A percentile compares a stretch with the other conserved stretches of the same genome.
These are phyloP conservation scores for Triplophysa bombifrons DNA, from an alignment of 2,797 vertebrate species.

Conservation along the genomic window DNA sequence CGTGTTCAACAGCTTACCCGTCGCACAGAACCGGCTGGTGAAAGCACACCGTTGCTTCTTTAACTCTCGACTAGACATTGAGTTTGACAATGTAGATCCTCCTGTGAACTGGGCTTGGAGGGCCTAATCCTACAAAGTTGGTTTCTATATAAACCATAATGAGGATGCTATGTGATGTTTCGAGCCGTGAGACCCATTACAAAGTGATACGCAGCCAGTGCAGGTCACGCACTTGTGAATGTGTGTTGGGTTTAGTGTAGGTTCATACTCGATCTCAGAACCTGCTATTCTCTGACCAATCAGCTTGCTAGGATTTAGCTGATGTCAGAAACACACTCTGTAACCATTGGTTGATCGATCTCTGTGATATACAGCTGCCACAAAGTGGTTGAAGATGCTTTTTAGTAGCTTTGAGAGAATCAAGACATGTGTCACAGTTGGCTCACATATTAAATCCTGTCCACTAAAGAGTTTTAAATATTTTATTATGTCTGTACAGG, in stretches of 20 bases:
- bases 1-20: slow-evolving; percentile 72
- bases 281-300: slow-evolving; percentile 5
- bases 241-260: not conserved
- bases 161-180: not conserved
- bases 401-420: slow-evolving; percentile 16
- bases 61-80: slow-evolving; percentile 59
- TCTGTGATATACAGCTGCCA: not conserved
- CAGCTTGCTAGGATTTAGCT: not conserved
- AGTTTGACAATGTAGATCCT: not conserved
- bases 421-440: not conserved
- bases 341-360: slow-evolving; percentile 5
- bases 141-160: not conserved
- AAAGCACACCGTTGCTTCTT: slow-evolving; percentile 90
- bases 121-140: not conserved
- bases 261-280: not conserved
- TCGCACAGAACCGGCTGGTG: slow-evolving; percentile 77
- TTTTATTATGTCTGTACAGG: slow-evolving; percentile 1
- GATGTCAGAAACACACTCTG: not conserved
- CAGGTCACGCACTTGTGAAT: not conserved
- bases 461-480: not conserved
- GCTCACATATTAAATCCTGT: not conserved
- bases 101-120: not conserved
- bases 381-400: slow-evolving; percentile 19
- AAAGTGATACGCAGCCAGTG: not conserved
- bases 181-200: not conserved